Evolutionary conservation across 2,113 vertebrate species (phyloP).

Genomic region (Agapornis roseicollis): DNA sequence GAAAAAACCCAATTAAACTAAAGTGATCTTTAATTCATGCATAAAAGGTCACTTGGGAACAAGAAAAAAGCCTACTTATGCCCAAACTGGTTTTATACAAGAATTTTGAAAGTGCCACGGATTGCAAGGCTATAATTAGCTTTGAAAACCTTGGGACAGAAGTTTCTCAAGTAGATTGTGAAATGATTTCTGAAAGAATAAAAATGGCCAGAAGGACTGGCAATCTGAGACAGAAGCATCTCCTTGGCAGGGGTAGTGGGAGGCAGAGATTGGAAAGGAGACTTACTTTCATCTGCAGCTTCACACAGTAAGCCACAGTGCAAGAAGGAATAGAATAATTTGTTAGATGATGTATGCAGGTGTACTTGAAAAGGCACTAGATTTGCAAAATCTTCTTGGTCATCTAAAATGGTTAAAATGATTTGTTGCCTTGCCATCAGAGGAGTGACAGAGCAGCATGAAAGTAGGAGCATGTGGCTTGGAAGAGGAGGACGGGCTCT

Average conservation of each 20-base stretch:
- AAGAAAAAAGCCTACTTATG: neutral
- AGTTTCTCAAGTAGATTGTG: slow-evolving; percentile 17
- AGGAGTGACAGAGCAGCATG: neutral
- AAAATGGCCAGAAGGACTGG: neutral
- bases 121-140: neutral
- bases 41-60: neutral
- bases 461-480: neutral
- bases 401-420: neutral
- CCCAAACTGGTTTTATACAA: neutral
- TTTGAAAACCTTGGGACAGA: neutral
- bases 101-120: neutral
- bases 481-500: neutral
- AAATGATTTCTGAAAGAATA: neutral
- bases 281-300: neutral
- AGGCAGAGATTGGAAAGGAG: neutral
- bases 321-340: neutral
- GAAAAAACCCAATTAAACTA: neutral
- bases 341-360: neutral
- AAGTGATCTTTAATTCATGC: neutral
- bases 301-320: neutral
- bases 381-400: neutral
- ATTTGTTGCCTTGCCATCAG: neutral
- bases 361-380: neutral
- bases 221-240: neutral
- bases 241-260: neutral